Conservation (phyloP, 2,113 vertebrate species). For the Etia nguti region DNA sequence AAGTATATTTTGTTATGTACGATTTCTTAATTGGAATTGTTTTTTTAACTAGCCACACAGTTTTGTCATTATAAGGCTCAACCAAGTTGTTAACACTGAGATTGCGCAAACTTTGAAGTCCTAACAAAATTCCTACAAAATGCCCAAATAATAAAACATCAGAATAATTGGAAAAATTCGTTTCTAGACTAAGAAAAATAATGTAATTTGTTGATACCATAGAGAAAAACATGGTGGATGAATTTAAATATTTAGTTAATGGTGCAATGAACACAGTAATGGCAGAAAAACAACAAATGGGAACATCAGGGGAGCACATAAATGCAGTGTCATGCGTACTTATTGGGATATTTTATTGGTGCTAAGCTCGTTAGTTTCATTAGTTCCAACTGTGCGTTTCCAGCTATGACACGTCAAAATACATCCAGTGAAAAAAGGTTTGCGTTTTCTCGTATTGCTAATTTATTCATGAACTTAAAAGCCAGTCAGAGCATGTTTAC, state of each 20-base stretch:
- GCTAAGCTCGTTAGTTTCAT: background rate
- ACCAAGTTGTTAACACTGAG: background rate
- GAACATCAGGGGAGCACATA: background rate
- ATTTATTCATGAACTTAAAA: background rate
- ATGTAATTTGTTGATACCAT: background rate
- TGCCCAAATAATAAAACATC: background rate
- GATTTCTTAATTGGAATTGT: background rate
- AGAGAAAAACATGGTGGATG: background rate
- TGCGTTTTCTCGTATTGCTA: background rate
- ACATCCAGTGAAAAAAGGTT: background rate
- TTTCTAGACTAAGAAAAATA: background rate
- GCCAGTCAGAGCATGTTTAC: background rate
- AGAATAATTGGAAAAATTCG: background rate
- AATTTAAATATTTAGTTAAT: background rate
- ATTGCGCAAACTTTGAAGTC: background rate
- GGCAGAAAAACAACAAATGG: background rate
- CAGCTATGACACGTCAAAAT: background rate
- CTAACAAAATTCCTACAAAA: background rate
- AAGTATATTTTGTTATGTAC: background rate
- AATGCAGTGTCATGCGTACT: background rate
- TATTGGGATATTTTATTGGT: background rate
- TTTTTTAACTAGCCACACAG: background rate
- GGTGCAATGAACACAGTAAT: background rate
- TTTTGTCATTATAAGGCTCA: background rate
- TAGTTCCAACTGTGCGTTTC: background rate